A percentile compares a stretch with the other conserved stretches of the same genome.
phyloP scores from a whole-genome alignment of 1,140 invertebrate species.

The Wiebesia pumilae region DNA sequence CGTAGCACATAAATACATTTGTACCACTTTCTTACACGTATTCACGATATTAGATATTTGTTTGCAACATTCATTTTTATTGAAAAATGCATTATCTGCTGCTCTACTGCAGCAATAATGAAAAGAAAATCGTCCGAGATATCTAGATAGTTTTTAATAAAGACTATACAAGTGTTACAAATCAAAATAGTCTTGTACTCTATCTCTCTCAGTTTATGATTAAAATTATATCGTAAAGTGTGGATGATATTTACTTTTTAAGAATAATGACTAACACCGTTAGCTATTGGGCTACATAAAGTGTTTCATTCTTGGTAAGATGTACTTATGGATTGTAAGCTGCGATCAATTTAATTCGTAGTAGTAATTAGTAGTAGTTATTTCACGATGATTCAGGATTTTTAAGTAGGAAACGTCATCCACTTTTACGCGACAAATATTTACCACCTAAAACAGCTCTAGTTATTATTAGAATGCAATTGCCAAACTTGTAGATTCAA shows the following conservation, averaged over 20 bases:
- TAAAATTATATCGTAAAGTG: neutral
- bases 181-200: too few species aligned
- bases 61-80: too few species aligned
- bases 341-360: constrained; percentile 31
- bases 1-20: too few species aligned
- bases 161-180: too few species aligned
- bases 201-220: neutral
- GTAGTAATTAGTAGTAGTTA: constrained; percentile 2
- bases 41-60: too few species aligned
- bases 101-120: too few species aligned
- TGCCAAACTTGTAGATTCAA: too few species aligned
- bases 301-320: neutral
- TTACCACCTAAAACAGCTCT: neutral
- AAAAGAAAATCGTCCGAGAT: too few species aligned
- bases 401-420: constrained; percentile 27
- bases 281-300: neutral
- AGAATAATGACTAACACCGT: neutral
- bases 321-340: neutral
- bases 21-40: too few species aligned
- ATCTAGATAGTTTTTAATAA: too few species aligned
- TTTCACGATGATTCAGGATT: constrained; percentile 42
- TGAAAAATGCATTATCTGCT: too few species aligned
- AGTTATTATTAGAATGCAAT: neutral
- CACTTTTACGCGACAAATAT: neutral
- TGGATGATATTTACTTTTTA: neutral